These are phyloP conservation scores for Apostichopus leukothele DNA, from an alignment of 53 echinoderm and acorn worm species.

Conservation along the genomic window DNA sequence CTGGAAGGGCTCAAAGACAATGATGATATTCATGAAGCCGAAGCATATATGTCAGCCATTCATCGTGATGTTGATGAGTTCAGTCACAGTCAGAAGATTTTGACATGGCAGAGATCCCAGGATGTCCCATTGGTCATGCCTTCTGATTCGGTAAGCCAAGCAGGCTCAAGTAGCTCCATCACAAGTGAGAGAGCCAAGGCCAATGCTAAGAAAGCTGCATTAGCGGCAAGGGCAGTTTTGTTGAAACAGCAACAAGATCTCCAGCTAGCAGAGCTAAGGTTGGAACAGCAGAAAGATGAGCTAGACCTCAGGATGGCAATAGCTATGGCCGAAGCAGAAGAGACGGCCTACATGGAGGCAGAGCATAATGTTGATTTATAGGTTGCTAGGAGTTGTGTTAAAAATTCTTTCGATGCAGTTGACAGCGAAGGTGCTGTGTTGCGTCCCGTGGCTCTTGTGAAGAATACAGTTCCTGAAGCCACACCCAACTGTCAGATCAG, in stretches of 20 bases:
- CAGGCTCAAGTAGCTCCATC: too few relatives aligned
- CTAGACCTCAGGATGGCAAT: background rate
- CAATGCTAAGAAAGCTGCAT: background rate
- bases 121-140: too few relatives aligned
- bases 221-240: constrained; percentile 8
- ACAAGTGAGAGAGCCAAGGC: too few relatives aligned
- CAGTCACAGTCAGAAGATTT: too few relatives aligned
- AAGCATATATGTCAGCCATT: too few relatives aligned
- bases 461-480: background rate
- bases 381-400: too few relatives aligned
- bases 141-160: too few relatives aligned
- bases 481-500: background rate
- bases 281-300: background rate
- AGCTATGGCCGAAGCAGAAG: background rate
- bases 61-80: too few relatives aligned
- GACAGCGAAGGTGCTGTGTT: background rate
- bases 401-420: too few relatives aligned
- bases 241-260: background rate
- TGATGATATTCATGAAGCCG: too few relatives aligned
- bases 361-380: background rate
- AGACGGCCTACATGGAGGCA: background rate
- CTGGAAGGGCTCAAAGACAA: too few relatives aligned
- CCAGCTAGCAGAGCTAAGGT: background rate
- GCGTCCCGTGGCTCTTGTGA: background rate
- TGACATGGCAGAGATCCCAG: too few relatives aligned